phyloP scores from a whole-genome alignment of 2,113 vertebrate genomes.

The Poeciliopsis retropinna region DNA sequence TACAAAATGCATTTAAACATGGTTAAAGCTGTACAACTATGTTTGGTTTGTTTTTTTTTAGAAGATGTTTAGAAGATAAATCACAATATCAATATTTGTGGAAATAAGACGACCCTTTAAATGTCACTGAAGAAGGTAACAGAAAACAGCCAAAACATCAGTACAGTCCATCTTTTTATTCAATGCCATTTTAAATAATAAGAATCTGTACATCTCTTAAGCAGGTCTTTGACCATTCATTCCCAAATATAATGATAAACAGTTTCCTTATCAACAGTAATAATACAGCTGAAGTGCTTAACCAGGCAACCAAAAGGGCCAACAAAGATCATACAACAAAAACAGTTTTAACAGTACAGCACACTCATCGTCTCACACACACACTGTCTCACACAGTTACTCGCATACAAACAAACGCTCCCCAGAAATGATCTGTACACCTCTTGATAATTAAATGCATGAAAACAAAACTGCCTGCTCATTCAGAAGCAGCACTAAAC shows the following conservation, averaged over 20 bases:
- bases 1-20: too few species aligned
- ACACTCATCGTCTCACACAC: constrained; percentile 17
- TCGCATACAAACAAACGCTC: constrained; percentile 16
- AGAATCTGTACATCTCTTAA: constrained; percentile 73
- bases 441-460: constrained; percentile 59
- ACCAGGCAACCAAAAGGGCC: constrained; percentile 50
- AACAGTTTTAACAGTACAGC: constrained; percentile 32
- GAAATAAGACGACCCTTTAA: neutral
- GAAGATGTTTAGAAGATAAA: too few species aligned
- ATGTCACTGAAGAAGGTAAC: neutral
- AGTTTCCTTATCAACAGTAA: constrained; percentile 66
- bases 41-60: too few species aligned
- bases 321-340: constrained; percentile 55
- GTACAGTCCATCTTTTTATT: constrained; percentile 72
- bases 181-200: constrained; percentile 78
- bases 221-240: constrained; percentile 67
- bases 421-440: constrained; percentile 40
- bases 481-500: constrained; percentile 68
- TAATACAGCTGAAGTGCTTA: constrained; percentile 75
- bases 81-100: neutral
- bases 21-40: too few species aligned
- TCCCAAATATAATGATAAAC: constrained; percentile 66
- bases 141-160: neutral
- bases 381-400: neutral
- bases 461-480: constrained; percentile 62